These are phyloP conservation scores for Aurelia sp. DNA, from an alignment of 30 jellyfish, hydroid and myxozoan genomes.

Conservation along the genomic window DNA sequence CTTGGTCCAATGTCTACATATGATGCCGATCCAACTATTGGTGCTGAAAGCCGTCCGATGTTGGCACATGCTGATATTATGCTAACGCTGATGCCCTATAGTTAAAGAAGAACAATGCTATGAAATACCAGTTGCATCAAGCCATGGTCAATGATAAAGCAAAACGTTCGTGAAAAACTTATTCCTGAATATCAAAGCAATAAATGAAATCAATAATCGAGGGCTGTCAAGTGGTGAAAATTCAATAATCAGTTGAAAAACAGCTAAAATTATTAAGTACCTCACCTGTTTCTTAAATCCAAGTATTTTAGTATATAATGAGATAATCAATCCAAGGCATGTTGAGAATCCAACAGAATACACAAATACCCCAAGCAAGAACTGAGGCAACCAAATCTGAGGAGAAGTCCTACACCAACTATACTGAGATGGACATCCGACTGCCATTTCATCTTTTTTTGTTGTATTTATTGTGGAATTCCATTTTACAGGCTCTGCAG, in stretches of 20 bases:
- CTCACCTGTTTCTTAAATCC: constrained; percentile 51
- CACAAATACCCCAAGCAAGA: constrained; percentile 54
- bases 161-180: too few relatives aligned
- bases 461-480: background rate
- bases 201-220: too few relatives aligned
- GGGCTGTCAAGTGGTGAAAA: too few relatives aligned
- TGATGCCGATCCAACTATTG: constrained; percentile 52
- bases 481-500: too few relatives aligned
- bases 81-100: constrained; percentile 42
- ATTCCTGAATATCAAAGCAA: too few relatives aligned
- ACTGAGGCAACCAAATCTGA: constrained; percentile 57
- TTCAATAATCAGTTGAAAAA: too few relatives aligned
- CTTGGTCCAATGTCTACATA: constrained; percentile 58
- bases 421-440: constrained; percentile 74
- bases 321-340: constrained; percentile 37
- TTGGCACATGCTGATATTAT: constrained; percentile 54
- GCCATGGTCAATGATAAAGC: too few relatives aligned
- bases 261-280: background rate
- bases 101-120: too few relatives aligned
- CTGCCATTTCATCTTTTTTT: background rate
- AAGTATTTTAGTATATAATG: constrained; percentile 62
- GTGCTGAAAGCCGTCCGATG: constrained; percentile 65
- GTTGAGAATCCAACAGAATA: constrained; percentile 64
- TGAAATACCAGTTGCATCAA: too few relatives aligned
- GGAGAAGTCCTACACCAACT: constrained; percentile 82